Conservation (phyloP, 2,797 vertebrate species). For the Rhabdomys pumilio region DNA sequence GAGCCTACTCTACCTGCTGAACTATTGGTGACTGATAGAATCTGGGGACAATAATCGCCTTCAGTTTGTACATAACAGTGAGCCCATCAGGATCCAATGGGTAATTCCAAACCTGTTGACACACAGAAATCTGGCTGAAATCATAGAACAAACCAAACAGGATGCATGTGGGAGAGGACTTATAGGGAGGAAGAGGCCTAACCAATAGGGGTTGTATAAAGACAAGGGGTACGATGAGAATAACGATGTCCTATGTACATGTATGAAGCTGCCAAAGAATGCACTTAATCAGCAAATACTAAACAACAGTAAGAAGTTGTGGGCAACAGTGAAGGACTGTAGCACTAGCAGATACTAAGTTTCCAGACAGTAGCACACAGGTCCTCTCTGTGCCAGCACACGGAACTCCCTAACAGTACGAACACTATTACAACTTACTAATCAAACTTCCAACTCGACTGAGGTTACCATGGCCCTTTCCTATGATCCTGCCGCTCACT, state of each 20-base stretch:
- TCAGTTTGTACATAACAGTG: neutral
- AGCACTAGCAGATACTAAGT: neutral
- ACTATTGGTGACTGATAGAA: neutral
- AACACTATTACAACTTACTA: neutral
- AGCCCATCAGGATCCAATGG: neutral
- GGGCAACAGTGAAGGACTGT: neutral
- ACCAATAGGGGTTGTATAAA: neutral
- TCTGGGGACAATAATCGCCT: neutral
- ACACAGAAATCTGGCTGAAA: neutral
- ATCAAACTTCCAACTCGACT: neutral
- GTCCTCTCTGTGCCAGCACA: neutral
- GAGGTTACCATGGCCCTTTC: neutral
- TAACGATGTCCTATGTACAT: neutral
- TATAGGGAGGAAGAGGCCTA: neutral
- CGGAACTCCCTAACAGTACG: neutral
- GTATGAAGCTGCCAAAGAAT: neutral
- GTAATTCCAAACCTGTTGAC: neutral
- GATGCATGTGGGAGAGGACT: neutral
- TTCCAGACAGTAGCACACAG: neutral
- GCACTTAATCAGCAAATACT: neutral
- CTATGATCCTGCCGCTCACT: neutral
- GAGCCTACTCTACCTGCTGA: neutral
- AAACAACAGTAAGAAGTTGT: neutral
- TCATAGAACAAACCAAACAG: neutral
- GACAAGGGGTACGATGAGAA: too few species aligned